phyloP scores from a whole-genome alignment of 2,797 vertebrate species.

The Euthynnus affinis region DNA sequence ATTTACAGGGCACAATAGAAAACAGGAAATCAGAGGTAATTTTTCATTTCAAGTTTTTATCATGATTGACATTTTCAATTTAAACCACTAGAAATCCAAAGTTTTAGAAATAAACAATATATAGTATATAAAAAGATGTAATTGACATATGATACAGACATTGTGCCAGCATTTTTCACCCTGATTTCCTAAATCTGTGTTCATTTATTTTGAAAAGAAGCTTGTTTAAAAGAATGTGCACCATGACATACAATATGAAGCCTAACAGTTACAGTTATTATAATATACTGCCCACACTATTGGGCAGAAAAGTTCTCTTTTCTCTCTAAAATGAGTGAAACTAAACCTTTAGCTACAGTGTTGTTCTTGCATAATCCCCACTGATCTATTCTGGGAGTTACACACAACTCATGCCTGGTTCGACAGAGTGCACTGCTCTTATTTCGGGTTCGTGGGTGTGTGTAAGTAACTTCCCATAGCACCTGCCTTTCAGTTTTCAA shows the following conservation, averaged over 20 bases:
- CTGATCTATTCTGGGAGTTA: constrained; percentile 64
- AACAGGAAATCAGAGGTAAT: background rate
- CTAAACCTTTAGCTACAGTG: constrained; percentile 70
- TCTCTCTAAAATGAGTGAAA: constrained; percentile 66
- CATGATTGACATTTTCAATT: background rate
- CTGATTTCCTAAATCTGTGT: constrained; percentile 4
- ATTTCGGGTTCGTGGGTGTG: constrained; percentile 33
- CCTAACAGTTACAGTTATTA: constrained; percentile 55
- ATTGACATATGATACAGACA: no score
- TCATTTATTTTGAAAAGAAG: constrained; percentile 30
- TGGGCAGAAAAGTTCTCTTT: constrained; percentile 42
- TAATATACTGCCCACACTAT: constrained; percentile 26
- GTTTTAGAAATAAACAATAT: background rate
- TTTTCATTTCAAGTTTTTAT: background rate
- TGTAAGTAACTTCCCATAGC: constrained; percentile 35
- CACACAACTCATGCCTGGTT: constrained; percentile 39
- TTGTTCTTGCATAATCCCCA: constrained; percentile 73
- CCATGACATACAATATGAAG: constrained; percentile 25
- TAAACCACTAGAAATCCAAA: background rate
- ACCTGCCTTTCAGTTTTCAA: constrained; percentile 60
- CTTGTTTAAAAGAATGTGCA: constrained; percentile 27
- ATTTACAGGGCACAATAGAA: background rate
- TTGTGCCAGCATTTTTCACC: background rate
- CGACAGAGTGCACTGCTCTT: constrained; percentile 34
- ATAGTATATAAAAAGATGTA: background rate